Evolutionary conservation across 2,888 invertebrate genomes (phyloP).

Genomic region (Balanococcus diminutus): DNA sequence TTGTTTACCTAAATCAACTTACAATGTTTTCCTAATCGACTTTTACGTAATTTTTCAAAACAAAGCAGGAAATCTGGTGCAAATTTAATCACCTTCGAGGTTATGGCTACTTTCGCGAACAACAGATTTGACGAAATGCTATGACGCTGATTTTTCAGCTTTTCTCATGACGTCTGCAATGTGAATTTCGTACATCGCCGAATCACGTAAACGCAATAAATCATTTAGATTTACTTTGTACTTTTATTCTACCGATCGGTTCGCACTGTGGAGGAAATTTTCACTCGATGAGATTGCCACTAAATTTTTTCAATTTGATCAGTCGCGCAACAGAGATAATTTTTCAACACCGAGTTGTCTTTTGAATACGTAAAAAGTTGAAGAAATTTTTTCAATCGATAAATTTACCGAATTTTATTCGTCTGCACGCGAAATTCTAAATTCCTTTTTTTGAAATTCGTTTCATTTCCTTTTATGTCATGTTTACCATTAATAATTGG

Average conservation of each 20-base stretch:
- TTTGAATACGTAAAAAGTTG: not conserved
- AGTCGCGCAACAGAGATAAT: not conserved
- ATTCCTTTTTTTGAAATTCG: not conserved
- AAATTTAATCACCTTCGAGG: not conserved
- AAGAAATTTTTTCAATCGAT: not conserved
- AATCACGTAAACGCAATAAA: not conserved
- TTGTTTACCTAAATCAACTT: too few relatives aligned
- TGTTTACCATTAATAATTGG: too few relatives aligned
- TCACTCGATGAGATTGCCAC: not conserved
- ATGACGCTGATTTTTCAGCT: not conserved
- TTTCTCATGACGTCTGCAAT: not conserved
- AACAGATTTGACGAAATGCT: not conserved
- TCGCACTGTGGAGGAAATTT: not conserved
- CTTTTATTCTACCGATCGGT: not conserved
- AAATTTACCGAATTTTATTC: too few relatives aligned
- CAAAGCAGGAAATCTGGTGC: not conserved
- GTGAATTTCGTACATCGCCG: not conserved
- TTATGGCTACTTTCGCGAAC: not conserved
- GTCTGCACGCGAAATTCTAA: not conserved
- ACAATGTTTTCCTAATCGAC: not conserved
- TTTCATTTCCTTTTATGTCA: not conserved
- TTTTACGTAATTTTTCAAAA: not conserved
- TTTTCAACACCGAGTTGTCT: not conserved
- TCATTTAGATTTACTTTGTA: not conserved
- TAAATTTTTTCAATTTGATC: not conserved